Percentiles rank a stretch among this genome's conserved stretches.
These are phyloP conservation scores for Pampus argenteus DNA, from an alignment of 2,797 vertebrate genomes.

Conservation along the genomic window DNA sequence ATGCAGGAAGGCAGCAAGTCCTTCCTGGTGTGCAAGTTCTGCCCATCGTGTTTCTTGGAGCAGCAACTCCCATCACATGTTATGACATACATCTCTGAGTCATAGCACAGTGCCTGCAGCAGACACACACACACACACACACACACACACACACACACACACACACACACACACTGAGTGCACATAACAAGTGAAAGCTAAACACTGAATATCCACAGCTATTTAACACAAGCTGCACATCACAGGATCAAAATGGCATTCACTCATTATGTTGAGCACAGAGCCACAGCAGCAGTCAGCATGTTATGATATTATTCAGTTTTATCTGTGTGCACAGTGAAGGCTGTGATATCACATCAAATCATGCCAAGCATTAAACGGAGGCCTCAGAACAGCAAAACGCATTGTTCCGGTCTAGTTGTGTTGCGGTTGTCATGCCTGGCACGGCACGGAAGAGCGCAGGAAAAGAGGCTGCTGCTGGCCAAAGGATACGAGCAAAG, in stretches of 20 bases:
- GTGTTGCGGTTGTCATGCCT: constrained; percentile 67
- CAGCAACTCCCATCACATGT: constrained; percentile 78
- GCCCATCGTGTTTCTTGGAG: constrained; percentile 56
- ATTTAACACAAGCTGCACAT: constrained; percentile 4
- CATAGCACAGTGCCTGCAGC: constrained; percentile 82
- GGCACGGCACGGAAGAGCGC: constrained; percentile 53
- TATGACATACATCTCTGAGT: constrained; percentile 79
- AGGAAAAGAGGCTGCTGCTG: constrained; percentile 15
- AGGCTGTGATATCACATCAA: constrained; percentile 28
- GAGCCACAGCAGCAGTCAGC: constrained; percentile 10
- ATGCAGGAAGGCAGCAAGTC: constrained; percentile 71
- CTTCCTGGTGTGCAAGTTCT: constrained; percentile 79
- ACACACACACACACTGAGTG: not conserved
- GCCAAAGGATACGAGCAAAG: constrained; percentile 41
- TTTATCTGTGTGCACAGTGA: constrained; percentile 4
- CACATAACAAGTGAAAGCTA: constrained; percentile 17
- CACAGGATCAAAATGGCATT: constrained; percentile 17
- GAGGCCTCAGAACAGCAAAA: constrained; percentile 74
- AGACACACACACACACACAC: constrained; percentile 22
- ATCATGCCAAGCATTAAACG: constrained; percentile 73
- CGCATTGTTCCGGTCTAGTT: constrained; percentile 83
- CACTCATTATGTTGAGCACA: not conserved
- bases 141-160: constrained; percentile 7
- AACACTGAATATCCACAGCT: constrained; percentile 26
- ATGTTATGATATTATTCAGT: not conserved